Evolutionary conservation across 2,797 vertebrate species (phyloP), one percentile per base, ranked within the genome.

Genomic region (Choloepus didactylus): DNA sequence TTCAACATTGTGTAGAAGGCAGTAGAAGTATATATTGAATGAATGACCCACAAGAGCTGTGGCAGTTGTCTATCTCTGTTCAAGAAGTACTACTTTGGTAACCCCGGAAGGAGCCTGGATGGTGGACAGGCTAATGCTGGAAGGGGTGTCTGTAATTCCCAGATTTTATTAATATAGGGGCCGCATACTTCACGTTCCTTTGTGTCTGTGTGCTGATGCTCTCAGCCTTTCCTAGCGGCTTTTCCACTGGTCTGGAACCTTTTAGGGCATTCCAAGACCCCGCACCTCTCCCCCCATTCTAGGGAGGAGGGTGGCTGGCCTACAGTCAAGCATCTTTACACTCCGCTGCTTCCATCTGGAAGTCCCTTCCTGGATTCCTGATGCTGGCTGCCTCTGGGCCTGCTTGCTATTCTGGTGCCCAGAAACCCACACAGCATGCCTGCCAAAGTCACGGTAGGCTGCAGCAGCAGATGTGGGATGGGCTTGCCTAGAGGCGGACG

Each of bases 321-420:
- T 77, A 41, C 6, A 72, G 51, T 96, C 97, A 96, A 96, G 93
- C 96, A 91, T 97, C 96, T 97, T 97, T 92, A 96, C 93, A 89
- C 92, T 91, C 94, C 27, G n/a, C 90, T 88, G 93, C 96, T 93
- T 94, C 96, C 96, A 95, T 96, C 95, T 97, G 96, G 94, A 96
- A 66, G 93, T 93, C 94, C 90, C 83, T 95, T 96, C 93, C 89
- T 96, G 3, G 3, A 70, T 95, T 91, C 96, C 90, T 64, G 66
- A 66, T 70, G 94, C 85, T 95, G 93, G 95, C 92, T 87, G 95
- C 96, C 80, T 97, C 29, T 2, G 6, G 93, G 79, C 95, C 67
- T 90, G 89, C 85, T 95, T 80, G 90, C 93, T 94, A 38, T 76
- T 70, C 95, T 18, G 27, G 92, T 94, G 92, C 92, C 95, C 92